Conservation (phyloP, 2,113 vertebrate genomes). For the Lepisosteus oculatus region DNA sequence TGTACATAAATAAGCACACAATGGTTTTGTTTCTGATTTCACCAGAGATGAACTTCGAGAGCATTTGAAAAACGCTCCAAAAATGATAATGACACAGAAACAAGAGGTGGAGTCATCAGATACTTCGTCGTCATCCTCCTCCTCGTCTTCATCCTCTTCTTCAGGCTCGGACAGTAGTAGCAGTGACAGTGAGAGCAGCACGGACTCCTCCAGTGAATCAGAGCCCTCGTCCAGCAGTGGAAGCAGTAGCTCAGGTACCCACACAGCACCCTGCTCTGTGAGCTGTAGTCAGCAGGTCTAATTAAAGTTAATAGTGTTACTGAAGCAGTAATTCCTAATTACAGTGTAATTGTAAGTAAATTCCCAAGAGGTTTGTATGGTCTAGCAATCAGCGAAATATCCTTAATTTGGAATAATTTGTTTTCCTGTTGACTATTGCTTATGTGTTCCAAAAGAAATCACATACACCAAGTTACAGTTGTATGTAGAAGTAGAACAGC, state of each 20-base stretch:
- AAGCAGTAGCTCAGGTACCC: slow-evolving; percentile 76
- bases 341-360: no score
- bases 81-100: slow-evolving; percentile 95
- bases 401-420: no score
- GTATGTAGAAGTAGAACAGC: no score
- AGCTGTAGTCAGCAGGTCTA: no score
- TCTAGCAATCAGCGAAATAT: no score
- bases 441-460: no score
- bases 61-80: slow-evolving; percentile 94
- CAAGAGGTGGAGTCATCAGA: slow-evolving; percentile 89
- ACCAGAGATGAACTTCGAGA: slow-evolving; percentile 91
- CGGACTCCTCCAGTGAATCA: slow-evolving; percentile 72
- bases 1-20: no score
- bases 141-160: slow-evolving; percentile 66
- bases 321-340: no score
- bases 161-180: slow-evolving; percentile 66
- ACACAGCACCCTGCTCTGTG: neutral
- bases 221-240: slow-evolving; percentile 62
- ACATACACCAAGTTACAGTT: no score
- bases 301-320: no score
- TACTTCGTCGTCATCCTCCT: slow-evolving; percentile 63
- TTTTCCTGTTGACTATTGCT: no score
- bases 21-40: slow-evolving; percentile 8
- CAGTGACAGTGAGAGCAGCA: slow-evolving; percentile 50
- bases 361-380: no score